A percentile compares a stretch with the other conserved stretches of the same genome.
Evolutionary conservation across 2,888 invertebrate genomes (phyloP).

Genomic region (Lepidonotus clava): DNA sequence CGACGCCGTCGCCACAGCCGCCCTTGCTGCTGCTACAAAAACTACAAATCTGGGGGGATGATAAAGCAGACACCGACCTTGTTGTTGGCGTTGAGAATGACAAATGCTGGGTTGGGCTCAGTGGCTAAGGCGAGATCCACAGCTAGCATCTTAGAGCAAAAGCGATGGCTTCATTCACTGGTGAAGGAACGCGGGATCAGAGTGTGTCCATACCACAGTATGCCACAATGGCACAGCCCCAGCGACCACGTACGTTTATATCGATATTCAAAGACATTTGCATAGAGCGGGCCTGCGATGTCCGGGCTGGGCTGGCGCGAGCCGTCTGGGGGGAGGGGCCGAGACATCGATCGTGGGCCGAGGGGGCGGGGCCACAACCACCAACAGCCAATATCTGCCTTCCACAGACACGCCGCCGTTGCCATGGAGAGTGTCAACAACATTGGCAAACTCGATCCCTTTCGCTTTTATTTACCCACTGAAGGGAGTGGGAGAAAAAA

Average conservation of each 20-base stretch:
- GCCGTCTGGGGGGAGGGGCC: neutral
- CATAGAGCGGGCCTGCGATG: conserved; percentile 22
- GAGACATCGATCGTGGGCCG: neutral
- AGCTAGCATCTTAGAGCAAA: conserved; percentile 48
- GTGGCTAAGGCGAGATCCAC: conserved; percentile 32
- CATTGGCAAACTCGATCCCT: neutral
- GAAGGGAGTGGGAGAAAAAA: neutral
- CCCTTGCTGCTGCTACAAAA: neutral
- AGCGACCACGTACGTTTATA: neutral
- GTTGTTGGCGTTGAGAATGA: conserved; percentile 50
- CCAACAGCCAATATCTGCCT: conserved; percentile 3
- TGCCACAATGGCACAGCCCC: neutral
- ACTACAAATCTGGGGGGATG: neutral
- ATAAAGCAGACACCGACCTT: conserved; percentile 37
- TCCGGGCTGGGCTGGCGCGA: neutral
- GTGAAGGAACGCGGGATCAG: neutral
- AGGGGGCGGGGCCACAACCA: conserved; percentile 4
- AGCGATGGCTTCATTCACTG: neutral
- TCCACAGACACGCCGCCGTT: conserved; percentile 39
- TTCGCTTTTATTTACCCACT: conserved; percentile 9
- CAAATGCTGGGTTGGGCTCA: conserved; percentile 26
- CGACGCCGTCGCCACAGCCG: neutral
- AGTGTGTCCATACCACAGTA: neutral
- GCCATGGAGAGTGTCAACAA: conserved; percentile 51
- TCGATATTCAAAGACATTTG: conserved; percentile 45